Percentiles rank a stretch among this genome's conserved stretches.
These are phyloP conservation scores for Andrena haemorrhoa DNA, from an alignment of 2,888 invertebrate species.

Conservation along the genomic window DNA sequence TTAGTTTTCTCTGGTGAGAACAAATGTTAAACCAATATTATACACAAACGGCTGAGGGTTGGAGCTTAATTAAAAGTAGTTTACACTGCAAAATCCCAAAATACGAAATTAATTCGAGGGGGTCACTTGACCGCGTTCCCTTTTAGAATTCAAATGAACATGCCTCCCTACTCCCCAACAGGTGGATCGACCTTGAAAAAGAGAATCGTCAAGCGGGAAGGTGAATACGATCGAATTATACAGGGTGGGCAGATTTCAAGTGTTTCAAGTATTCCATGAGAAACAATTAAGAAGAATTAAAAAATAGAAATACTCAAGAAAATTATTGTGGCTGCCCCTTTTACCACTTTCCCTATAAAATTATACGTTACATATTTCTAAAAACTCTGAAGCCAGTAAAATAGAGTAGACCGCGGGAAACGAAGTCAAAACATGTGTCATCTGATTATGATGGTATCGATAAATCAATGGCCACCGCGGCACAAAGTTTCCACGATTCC, in stretches of 20 bases:
- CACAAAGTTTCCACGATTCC: background rate
- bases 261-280: background rate
- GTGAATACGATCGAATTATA: background rate
- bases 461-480: background rate
- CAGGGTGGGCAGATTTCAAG: background rate
- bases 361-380: background rate
- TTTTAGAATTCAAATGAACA: background rate
- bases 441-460: background rate
- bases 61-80: too few relatives aligned
- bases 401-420: background rate
- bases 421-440: too few relatives aligned
- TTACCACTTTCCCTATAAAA: background rate
- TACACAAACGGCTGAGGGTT: too few relatives aligned
- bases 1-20: too few relatives aligned
- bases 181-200: constrained; percentile 4
- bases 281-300: background rate
- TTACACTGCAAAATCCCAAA: too few relatives aligned
- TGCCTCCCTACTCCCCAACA: background rate
- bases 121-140: background rate
- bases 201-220: background rate
- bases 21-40: too few relatives aligned
- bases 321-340: too few relatives aligned
- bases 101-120: too few relatives aligned
- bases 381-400: background rate
- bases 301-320: background rate